Percentiles rank a stretch among this genome's conserved stretches.
These are phyloP conservation scores for Morelia viridis DNA, from an alignment of 2,797 vertebrate genomes.

Conservation along the genomic window DNA sequence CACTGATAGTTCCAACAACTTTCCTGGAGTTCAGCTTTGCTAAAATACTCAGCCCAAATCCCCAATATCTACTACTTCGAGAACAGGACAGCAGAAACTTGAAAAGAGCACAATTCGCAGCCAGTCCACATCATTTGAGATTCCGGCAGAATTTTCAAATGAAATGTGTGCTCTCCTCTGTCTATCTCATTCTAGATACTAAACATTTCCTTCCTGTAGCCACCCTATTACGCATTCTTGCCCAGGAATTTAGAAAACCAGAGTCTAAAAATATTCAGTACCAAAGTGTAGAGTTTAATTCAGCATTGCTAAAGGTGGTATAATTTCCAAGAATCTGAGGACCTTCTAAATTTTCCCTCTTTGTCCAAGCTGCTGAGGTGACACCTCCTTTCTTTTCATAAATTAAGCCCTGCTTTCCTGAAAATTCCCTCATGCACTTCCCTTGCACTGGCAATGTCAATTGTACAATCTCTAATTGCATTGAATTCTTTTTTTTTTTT, in stretches of 20 bases:
- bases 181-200: not conserved
- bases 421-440: not conserved
- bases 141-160: not conserved
- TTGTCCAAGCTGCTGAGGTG: not conserved
- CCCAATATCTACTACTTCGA: not conserved
- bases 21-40: not conserved
- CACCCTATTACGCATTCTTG: not conserved
- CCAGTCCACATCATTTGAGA: not conserved
- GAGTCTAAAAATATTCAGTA: slow-evolving; percentile 20
- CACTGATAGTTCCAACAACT: not conserved
- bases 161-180: not conserved
- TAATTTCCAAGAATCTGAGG: not conserved
- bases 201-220: not conserved
- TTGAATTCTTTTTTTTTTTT: not conserved
- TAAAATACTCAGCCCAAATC: not conserved
- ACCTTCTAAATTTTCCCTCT: not conserved
- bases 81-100: not conserved
- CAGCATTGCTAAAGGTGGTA: not conserved
- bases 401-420: not conserved
- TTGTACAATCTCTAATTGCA: not conserved
- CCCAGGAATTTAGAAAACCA: slow-evolving; percentile 17
- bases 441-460: not conserved
- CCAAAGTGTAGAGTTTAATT: not conserved
- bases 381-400: not conserved
- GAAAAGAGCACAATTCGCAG: not conserved